Conservation (phyloP, 2,797 vertebrate species). For the Nasua narica region DNA sequence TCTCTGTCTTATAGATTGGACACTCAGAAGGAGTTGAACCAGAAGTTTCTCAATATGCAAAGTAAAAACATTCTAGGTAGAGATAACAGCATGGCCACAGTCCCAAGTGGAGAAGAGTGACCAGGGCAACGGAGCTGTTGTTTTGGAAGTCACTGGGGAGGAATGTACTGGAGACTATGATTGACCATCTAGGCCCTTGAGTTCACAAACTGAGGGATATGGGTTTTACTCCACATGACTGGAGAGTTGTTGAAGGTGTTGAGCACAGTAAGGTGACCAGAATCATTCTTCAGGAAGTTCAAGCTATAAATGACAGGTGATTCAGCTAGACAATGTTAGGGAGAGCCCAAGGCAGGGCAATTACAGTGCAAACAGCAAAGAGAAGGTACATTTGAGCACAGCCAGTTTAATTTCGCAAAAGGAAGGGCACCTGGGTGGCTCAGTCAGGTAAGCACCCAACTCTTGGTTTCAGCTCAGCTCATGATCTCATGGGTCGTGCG, state of each 20-base stretch:
- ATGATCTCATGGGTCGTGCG: not conserved
- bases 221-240: not conserved
- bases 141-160: not conserved
- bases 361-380: not conserved
- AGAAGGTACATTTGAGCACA: not conserved
- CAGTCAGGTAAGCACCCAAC: not conserved
- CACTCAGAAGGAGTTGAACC: not conserved
- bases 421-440: not conserved
- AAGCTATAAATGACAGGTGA: not conserved
- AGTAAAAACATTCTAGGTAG: not conserved
- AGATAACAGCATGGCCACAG: not conserved
- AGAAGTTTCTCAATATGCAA: not conserved
- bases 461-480: not conserved
- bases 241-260: not conserved
- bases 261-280: not conserved
- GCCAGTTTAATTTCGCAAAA: not conserved
- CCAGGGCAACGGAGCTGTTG: rapidly evolving
- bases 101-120: not conserved
- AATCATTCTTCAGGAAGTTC: not conserved
- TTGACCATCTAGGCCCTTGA: not conserved
- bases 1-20: not conserved
- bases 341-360: not conserved
- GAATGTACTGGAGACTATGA: not conserved
- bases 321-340: not conserved
- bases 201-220: not conserved